phyloP scores from a whole-genome alignment of 2,797 vertebrate species.

The Chaetodon trifasciatus region DNA sequence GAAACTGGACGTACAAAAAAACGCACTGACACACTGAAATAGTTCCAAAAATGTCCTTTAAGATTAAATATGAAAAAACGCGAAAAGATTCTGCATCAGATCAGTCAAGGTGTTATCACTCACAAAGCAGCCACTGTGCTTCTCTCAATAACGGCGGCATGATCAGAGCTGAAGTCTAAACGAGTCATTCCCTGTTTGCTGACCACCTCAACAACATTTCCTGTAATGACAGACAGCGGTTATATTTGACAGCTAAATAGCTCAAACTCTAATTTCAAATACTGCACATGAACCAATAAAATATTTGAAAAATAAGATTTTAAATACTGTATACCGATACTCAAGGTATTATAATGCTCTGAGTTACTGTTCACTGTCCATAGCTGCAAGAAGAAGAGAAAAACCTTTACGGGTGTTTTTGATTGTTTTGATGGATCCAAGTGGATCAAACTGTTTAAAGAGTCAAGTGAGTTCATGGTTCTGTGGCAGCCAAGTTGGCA shows the following conservation, averaged over 20 bases:
- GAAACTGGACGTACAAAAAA: neutral
- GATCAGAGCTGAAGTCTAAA: neutral
- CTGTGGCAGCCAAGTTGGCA: constrained; percentile 29
- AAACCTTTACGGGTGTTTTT: neutral
- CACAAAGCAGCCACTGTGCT: too few relatives aligned
- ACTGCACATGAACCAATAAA: neutral
- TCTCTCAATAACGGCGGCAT: neutral
- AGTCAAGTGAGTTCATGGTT: constrained; percentile 28
- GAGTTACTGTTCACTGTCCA: neutral
- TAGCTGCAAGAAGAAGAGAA: neutral
- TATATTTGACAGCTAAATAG: neutral
- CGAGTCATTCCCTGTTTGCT: neutral
- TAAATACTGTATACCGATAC: neutral
- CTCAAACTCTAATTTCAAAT: neutral
- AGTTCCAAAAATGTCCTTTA: neutral
- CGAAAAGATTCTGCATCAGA: neutral
- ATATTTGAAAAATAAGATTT: neutral
- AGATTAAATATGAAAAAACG: neutral
- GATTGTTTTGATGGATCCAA: constrained; percentile 17
- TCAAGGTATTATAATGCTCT: neutral
- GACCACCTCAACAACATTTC: neutral
- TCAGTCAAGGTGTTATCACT: neutral
- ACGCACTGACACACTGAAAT: too few relatives aligned
- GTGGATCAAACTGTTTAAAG: constrained; percentile 6
- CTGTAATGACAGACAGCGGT: neutral